These are phyloP conservation scores for Ceratoteleas bidentatus DNA, from an alignment of 1,140 invertebrate species.

Conservation along the genomic window DNA sequence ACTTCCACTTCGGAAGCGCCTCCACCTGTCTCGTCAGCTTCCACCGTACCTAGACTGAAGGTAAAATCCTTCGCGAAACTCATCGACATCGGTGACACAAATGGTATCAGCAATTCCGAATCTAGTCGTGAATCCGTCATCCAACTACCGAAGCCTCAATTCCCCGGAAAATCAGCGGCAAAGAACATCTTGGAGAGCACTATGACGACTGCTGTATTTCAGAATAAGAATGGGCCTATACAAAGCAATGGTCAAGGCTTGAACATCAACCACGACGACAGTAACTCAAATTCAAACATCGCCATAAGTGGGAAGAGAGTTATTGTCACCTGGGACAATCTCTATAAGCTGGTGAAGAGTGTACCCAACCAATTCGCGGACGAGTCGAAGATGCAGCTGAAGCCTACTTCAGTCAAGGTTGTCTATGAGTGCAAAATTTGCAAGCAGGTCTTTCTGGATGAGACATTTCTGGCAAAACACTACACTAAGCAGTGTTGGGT, in stretches of 20 bases:
- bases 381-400: constrained; percentile 7
- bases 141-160: too few relatives aligned
- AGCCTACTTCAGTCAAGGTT: constrained; percentile 15
- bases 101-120: background rate
- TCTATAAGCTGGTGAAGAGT: constrained; percentile 31
- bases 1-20: too few relatives aligned
- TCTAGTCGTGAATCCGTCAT: constrained; percentile 22
- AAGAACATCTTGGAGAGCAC: too few relatives aligned
- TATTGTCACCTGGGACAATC: constrained; percentile 54
- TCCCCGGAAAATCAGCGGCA: too few relatives aligned
- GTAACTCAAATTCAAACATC: background rate
- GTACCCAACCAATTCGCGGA: constrained; percentile 13
- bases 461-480: constrained; percentile 18
- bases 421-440: constrained; percentile 59
- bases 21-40: too few relatives aligned
- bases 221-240: background rate
- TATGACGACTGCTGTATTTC: too few relatives aligned
- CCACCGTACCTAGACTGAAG: constrained; percentile 47
- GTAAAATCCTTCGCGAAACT: constrained; percentile 66
- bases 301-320: constrained; percentile 39
- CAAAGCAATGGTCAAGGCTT: background rate
- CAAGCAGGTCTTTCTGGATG: constrained; percentile 41
- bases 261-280: background rate
- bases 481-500: constrained; percentile 46
- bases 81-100: background rate